Conservation (phyloP, 2,113 vertebrate species). For the Chaetodon trifascialis region DNA sequence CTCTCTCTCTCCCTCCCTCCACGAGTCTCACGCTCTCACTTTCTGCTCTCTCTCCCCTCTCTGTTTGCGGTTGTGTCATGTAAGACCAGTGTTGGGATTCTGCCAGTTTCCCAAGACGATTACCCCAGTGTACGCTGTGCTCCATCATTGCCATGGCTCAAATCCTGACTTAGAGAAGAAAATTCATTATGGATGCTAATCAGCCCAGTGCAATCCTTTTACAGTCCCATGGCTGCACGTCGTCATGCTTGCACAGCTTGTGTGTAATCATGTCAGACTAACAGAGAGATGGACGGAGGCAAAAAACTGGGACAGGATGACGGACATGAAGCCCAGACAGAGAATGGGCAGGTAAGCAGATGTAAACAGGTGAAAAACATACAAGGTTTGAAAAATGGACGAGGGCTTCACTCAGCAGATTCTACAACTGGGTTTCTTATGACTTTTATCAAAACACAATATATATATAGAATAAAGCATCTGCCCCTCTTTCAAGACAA, state of each 20-base stretch:
- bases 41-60: neutral
- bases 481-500: neutral
- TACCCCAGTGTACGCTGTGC: slow-evolving; percentile 35
- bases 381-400: neutral
- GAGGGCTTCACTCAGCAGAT: neutral
- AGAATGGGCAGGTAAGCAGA: slow-evolving; percentile 18
- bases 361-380: slow-evolving; percentile 16
- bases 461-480: neutral
- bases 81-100: slow-evolving; percentile 43
- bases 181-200: slow-evolving; percentile 67
- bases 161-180: slow-evolving; percentile 44
- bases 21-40: neutral
- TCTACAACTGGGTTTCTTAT: neutral
- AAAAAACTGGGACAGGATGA: slow-evolving; percentile 36
- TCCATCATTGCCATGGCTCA: slow-evolving; percentile 47
- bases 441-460: too few relatives aligned
- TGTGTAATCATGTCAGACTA: slow-evolving; percentile 47
- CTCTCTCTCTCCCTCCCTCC: neutral
- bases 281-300: slow-evolving; percentile 34
- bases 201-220: slow-evolving; percentile 43
- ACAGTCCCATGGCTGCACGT: slow-evolving; percentile 15
- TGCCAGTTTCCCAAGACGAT: slow-evolving; percentile 62
- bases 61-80: slow-evolving; percentile 42
- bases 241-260: slow-evolving; percentile 56
- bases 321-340: slow-evolving; percentile 19